Conservation (phyloP, 92 coral and sea anemone species). For the Epizoanthus stellaris region DNA sequence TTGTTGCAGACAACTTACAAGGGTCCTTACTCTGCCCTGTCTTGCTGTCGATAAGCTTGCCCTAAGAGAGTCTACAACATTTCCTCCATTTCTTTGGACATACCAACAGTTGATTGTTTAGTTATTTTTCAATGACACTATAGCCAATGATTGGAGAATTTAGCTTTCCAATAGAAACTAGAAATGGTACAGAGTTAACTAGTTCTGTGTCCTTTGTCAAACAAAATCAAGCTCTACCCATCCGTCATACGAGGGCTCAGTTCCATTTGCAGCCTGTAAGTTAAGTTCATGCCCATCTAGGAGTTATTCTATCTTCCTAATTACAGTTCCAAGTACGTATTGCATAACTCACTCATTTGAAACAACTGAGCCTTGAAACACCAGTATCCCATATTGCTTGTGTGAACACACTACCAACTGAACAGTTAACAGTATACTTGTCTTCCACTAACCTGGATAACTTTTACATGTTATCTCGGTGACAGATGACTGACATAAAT, state of each 20-base stretch:
- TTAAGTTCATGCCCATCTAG: background rate
- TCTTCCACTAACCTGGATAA: background rate
- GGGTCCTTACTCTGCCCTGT: too few relatives aligned
- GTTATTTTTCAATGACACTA: background rate
- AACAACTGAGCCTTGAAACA: background rate
- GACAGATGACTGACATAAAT: slow-evolving; percentile 11
- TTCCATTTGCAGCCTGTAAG: slow-evolving; percentile 26
- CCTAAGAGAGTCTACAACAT: background rate
- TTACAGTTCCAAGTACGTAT: background rate
- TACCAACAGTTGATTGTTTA: too few relatives aligned
- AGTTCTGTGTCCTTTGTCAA: background rate
- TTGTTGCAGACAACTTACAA: too few relatives aligned
- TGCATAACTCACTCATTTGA: background rate
- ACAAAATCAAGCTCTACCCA: background rate
- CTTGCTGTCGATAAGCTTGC: background rate
- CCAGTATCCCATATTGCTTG: slow-evolving; percentile 27
- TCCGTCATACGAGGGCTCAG: background rate
- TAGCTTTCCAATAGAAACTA: background rate
- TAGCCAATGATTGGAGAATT: background rate
- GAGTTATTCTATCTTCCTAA: background rate
- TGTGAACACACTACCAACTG: background rate
- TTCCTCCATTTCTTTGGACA: background rate
- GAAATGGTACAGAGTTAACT: background rate
- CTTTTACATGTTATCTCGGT: background rate
- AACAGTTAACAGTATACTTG: background rate